Conservation (phyloP, 2,888 invertebrate species). For the Mesodorylaimus sp. region DNA sequence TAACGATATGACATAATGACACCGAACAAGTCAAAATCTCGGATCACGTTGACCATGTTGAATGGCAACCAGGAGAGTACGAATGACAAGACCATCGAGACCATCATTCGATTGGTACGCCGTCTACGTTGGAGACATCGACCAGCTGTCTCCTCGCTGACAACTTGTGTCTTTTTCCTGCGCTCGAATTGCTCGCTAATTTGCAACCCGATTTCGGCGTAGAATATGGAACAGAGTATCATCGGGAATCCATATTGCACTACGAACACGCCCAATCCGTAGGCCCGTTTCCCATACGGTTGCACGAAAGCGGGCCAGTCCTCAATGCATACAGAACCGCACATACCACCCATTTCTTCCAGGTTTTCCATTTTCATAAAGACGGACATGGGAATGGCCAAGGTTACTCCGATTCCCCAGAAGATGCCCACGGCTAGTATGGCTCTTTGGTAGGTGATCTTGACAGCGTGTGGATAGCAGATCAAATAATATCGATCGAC, state of each 20-base stretch:
- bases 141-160: background rate
- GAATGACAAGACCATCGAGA: constrained; percentile 35
- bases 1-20: background rate
- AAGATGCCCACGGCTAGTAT: constrained; percentile 18
- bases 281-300: constrained; percentile 15
- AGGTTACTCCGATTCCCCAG: constrained; percentile 21
- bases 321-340: constrained; percentile 26
- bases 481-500: constrained; percentile 25
- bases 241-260: constrained; percentile 27
- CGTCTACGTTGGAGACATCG: constrained; percentile 23
- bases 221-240: constrained; percentile 22
- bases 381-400: constrained; percentile 24
- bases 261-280: constrained; percentile 19
- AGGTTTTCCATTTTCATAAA: constrained; percentile 18
- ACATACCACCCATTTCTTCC: constrained; percentile 16
- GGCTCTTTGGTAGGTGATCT: constrained; percentile 20
- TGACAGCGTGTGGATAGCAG: constrained; percentile 14
- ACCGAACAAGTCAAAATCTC: constrained; percentile 1
- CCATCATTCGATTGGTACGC: constrained; percentile 33
- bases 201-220: constrained; percentile 14
- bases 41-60: constrained; percentile 28
- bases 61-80: constrained; percentile 34
- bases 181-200: background rate
- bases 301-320: constrained; percentile 16
- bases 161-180: background rate